These are phyloP conservation scores for Neria commutata DNA, from an alignment of 2,888 invertebrate genomes.

Conservation along the genomic window DNA sequence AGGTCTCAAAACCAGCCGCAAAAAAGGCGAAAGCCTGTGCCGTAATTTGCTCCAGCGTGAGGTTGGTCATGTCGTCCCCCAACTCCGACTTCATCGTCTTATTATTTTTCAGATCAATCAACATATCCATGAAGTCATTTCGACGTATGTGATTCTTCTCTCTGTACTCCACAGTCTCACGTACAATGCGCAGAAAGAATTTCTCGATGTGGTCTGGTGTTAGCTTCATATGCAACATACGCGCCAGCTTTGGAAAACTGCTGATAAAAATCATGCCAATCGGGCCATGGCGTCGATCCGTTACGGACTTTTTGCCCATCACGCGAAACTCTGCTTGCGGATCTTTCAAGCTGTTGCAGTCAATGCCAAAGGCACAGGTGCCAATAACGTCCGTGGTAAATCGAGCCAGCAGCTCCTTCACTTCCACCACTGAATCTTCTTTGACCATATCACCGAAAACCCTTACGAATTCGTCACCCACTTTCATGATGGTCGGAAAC, in stretches of 20 bases:
- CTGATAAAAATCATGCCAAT: slow-evolving; percentile 21
- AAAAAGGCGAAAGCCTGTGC: slow-evolving; percentile 67
- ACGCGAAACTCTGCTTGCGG: slow-evolving; percentile 48
- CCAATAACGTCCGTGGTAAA: slow-evolving; percentile 63
- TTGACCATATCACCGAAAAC: slow-evolving; percentile 15
- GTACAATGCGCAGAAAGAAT: slow-evolving; percentile 53
- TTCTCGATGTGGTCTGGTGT: slow-evolving; percentile 41
- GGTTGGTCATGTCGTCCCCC: slow-evolving; percentile 23
- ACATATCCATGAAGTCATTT: slow-evolving; percentile 64
- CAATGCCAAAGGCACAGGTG: slow-evolving; percentile 60
- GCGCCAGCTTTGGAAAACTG: slow-evolving; percentile 31
- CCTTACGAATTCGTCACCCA: slow-evolving; percentile 19
- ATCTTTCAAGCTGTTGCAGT: slow-evolving; percentile 55
- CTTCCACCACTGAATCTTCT: slow-evolving; percentile 36
- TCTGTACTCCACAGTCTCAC: slow-evolving; percentile 56
- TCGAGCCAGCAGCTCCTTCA: slow-evolving; percentile 42
- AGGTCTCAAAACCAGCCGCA: slow-evolving; percentile 66
- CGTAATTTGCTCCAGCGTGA: slow-evolving; percentile 61
- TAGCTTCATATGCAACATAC: slow-evolving; percentile 29
- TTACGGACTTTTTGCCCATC: slow-evolving; percentile 35
- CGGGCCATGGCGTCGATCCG: slow-evolving; percentile 19
- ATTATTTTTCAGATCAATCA: slow-evolving; percentile 58
- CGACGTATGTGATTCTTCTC: slow-evolving; percentile 53
- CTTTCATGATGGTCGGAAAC: slow-evolving; percentile 47
- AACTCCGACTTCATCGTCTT: slow-evolving; percentile 17